Evolutionary conservation across 2,797 vertebrate species (phyloP).

Genomic region (Xiphophorus birchmanni): DNA sequence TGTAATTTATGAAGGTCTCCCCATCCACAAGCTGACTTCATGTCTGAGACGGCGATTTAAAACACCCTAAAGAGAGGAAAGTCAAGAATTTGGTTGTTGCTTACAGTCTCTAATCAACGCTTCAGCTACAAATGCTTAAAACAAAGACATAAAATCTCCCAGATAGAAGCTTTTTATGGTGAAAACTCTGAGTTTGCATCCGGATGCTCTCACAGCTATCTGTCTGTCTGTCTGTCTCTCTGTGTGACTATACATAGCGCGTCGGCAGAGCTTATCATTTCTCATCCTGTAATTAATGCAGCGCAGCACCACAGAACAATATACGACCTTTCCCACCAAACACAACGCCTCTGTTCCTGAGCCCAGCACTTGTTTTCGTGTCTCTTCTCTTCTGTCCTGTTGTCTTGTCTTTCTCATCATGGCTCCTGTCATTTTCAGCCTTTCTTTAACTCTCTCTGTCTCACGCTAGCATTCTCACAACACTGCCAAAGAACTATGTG

Average conservation of each 20-base stretch:
- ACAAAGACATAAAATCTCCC: conserved; percentile 1
- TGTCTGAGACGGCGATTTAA: neutral
- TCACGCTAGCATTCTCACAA: conserved; percentile 40
- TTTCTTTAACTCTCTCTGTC: conserved; percentile 32
- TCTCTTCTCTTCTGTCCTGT: conserved; percentile 41
- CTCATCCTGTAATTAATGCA: conserved; percentile 69
- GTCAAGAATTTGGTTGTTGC: neutral
- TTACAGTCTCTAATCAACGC: neutral
- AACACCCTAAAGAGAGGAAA: neutral
- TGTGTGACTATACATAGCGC: conserved; percentile 52
- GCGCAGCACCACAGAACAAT: conserved; percentile 47
- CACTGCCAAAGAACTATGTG: neutral
- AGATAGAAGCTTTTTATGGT: conserved; percentile 6
- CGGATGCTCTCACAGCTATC: conserved; percentile 47
- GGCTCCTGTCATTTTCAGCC: conserved; percentile 57
- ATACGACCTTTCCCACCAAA: conserved; percentile 59
- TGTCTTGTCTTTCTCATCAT: conserved; percentile 38
- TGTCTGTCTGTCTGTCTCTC: conserved; percentile 30
- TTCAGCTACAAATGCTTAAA: neutral
- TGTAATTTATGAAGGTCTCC: conserved; percentile 5
- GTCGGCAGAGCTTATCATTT: conserved; percentile 52
- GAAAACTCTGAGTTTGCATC: conserved; percentile 16
- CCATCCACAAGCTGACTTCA: neutral
- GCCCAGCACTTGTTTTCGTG: conserved; percentile 44
- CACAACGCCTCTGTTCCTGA: conserved; percentile 44